Evolutionary conservation across 2,888 invertebrate genomes (phyloP), one percentile per base, ranked within the genome.

Genomic region (Strigamia transsilvanica): DNA sequence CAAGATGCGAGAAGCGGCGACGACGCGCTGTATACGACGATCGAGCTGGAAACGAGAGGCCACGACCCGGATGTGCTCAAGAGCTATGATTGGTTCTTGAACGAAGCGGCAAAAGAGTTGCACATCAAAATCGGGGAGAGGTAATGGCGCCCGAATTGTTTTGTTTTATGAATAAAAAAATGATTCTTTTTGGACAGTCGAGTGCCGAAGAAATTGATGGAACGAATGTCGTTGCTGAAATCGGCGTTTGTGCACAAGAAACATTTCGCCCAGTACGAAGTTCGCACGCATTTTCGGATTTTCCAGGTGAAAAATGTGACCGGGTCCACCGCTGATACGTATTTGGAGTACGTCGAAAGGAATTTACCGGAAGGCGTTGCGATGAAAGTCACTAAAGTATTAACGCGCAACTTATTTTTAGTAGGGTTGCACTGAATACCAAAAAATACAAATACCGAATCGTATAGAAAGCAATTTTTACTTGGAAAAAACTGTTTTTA

Each of bases 331-430:
- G 93, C 97, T 79, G 96, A 96, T 85, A 98, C 99, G 12, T 94
- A 95, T 87, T 89, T 99, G 81, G 99, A 99, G 89, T 99, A 99
- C 87, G 92, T 98, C 83, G 93, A 99, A 88, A 91, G 99, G 85
- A 99, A 99, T 90, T 90, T 99, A 82, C 99, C 99, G 0, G 99
- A 99, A 90, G 99, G 99, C 56, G 94, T 99, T 84, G 95, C 96
- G 4, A 91, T 99, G 88, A 97, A 97, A 90, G 93, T 94, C 0
- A 94, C 94, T 1, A 95, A 93, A 90, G 92, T 94, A 82, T n/a
- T 10, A 4, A 78, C 21, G 4, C 3, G 9, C 6, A 18, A n/a
- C 15, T 56, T 56, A 10, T 56, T 13, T 18, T 56, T 56, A n/a
- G n/a, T n/a, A n/a, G n/a, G n/a, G n/a, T n/a, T n/a, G n/a, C n/a